A percentile compares a stretch with the other conserved stretches of the same genome.
These are phyloP conservation scores for Leucania comma DNA, from an alignment of 2,888 invertebrate genomes.

Conservation along the genomic window DNA sequence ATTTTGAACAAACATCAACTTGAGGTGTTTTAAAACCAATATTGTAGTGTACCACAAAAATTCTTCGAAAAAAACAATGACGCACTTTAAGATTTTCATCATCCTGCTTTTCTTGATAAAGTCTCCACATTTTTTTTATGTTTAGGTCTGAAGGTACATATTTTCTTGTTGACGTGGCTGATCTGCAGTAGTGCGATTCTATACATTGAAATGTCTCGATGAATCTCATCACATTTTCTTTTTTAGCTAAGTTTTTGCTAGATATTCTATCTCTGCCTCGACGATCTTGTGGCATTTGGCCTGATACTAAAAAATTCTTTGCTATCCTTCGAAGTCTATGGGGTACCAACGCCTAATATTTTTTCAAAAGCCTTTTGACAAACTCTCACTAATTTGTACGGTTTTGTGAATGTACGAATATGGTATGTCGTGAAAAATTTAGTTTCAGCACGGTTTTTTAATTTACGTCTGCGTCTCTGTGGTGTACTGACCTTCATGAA, in stretches of 20 bases:
- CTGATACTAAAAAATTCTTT: constrained; percentile 3
- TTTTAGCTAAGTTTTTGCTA: constrained; percentile 40
- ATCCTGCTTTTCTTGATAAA: constrained; percentile 20
- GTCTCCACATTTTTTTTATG: constrained; percentile 16
- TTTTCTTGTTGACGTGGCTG: constrained; percentile 15
- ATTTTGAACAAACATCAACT: constrained; percentile 11
- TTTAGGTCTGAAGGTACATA: constrained; percentile 22
- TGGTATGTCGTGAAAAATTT: too few species aligned
- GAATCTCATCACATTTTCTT: constrained; percentile 26
- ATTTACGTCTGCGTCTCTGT: constrained; percentile 21
- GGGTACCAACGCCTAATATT: neutral
- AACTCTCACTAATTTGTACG: constrained; percentile 17
- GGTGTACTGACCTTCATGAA: constrained; percentile 17
- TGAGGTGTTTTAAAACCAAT: constrained; percentile 18
- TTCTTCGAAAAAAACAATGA: constrained; percentile 14
- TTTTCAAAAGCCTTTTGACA: constrained; percentile 23
- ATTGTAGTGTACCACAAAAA: constrained; percentile 12
- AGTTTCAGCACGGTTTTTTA: constrained; percentile 11
- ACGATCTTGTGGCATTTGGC: constrained; percentile 6
- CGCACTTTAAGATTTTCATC: constrained; percentile 15
- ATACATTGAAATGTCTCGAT: constrained; percentile 43
- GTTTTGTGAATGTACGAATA: constrained; percentile 22
- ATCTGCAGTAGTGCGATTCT: constrained; percentile 24
- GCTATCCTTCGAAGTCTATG: constrained; percentile 15
- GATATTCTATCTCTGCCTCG: constrained; percentile 55